Base-by-base conservation (phyloP, 2,113 vertebrate genomes). In the Rhagologus leucostigma region DNA sequence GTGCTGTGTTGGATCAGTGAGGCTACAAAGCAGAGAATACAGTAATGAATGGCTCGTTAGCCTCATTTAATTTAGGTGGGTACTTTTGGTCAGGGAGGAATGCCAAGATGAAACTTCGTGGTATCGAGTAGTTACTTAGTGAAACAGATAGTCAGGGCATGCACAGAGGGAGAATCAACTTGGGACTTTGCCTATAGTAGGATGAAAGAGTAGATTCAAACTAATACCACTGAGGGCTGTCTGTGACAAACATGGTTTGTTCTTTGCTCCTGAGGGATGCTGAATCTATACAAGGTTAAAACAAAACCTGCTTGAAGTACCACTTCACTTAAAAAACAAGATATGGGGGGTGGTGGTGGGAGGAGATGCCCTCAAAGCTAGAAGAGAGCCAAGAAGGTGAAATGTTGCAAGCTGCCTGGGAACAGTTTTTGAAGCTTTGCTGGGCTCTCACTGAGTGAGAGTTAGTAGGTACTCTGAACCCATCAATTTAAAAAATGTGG, bases 111-210 rank as follows among this genome's bases (percentile, higher is more conserved):
- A n/a, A 82, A 63, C 57, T 68, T 73, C 0, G 0, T 18, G 49
- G 11, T 18, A 10, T 16, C 24, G 22, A 64, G 74, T n/a, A 70
- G 50, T 68, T 77, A 5, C 41, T 33, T 56, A 4, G 15, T 11
- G 65, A 68, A 89, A 41, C 46, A 65, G 33, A 33, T 59, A 13
- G 42, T 62, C 26, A 27, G n/a, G 29, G 20, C 30, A 30, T 16
- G 16, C 16, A 7, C 11, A 20, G 7, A 2, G 3, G 20, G 49
- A 39, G n/a, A 52, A 30, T 65, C 6, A 1, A 0, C 41, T 46
- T 8, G 2, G 46, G 46, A 24, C 32, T 24, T 77, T 39, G 41
- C 18, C 41, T 80, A 2, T 13, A 11, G 53, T 5, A 6, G 8
- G 8, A n/a, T 50, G 41, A 29, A 82, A 64, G 77, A 67, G 15